Percentiles rank a stretch among this genome's conserved stretches.
These are phyloP conservation scores for Hemiscyllium ocellatum DNA, from an alignment of 2,113 vertebrate genomes.

Conservation along the genomic window DNA sequence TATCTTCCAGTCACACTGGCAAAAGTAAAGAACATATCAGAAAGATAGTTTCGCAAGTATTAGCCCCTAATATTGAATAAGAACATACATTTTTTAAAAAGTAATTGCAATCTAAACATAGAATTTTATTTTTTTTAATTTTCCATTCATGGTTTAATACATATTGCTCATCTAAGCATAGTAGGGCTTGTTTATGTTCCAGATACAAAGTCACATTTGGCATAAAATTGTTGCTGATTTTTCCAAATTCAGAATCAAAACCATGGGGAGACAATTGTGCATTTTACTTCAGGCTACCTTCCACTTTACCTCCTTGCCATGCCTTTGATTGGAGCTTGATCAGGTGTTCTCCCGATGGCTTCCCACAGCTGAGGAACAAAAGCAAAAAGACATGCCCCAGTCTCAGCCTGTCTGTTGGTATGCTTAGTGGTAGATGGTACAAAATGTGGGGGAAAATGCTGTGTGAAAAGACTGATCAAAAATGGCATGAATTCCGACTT, in stretches of 20 bases:
- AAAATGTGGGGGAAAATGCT: neutral
- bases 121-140: neutral
- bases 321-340: neutral
- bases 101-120: neutral
- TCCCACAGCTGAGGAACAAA: neutral
- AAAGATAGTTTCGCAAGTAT: neutral
- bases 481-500: neutral
- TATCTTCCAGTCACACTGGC: neutral
- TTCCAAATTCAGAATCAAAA: neutral
- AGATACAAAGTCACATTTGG: neutral
- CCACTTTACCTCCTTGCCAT: neutral
- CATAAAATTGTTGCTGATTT: conserved; percentile 5
- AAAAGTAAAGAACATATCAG: neutral
- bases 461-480: no score
- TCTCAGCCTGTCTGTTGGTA: neutral
- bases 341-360: neutral
- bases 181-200: neutral
- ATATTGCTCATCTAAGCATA: neutral
- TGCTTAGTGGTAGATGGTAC: neutral
- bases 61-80: neutral
- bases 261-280: neutral
- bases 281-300: neutral
- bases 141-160: neutral
- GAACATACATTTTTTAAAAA: neutral
- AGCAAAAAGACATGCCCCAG: neutral